Conservation (phyloP, 2,888 invertebrate genomes). For the Laspeyria flexula region DNA sequence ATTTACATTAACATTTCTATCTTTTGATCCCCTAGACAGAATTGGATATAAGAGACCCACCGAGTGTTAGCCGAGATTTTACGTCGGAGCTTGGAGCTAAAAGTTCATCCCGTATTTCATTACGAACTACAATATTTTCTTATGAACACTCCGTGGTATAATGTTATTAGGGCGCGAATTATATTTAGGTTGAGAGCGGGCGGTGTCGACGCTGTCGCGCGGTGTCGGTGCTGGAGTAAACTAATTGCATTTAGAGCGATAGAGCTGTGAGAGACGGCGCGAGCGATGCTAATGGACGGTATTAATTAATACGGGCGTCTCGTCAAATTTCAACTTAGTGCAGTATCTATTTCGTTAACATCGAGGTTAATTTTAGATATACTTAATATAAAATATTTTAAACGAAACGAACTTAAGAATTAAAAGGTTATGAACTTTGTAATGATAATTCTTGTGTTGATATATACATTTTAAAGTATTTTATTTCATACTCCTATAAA, state of each 20-base stretch:
- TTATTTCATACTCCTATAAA: too few species aligned
- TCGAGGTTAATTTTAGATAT: conserved; percentile 44
- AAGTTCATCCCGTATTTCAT: conserved; percentile 55
- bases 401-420: too few species aligned
- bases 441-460: too few species aligned
- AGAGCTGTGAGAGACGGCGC: conserved; percentile 72
- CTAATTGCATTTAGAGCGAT: conserved; percentile 81
- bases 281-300: conserved; percentile 83
- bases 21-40: conserved; percentile 27
- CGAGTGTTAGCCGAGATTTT: conserved; percentile 26
- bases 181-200: conserved; percentile 75
- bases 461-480: too few species aligned
- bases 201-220: conserved; percentile 74
- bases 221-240: conserved; percentile 68
- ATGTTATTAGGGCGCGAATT: conserved; percentile 78
- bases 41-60: conserved; percentile 24
- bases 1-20: conserved; percentile 30
- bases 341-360: conserved; percentile 66
- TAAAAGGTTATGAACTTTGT: too few species aligned
- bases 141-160: conserved; percentile 71
- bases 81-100: conserved; percentile 23
- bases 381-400: not conserved
- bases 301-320: conserved; percentile 81
- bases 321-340: conserved; percentile 73
- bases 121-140: conserved; percentile 71